Base-by-base conservation (phyloP, 2,797 vertebrate genomes). In the Crypturellus tataupa region DNA sequence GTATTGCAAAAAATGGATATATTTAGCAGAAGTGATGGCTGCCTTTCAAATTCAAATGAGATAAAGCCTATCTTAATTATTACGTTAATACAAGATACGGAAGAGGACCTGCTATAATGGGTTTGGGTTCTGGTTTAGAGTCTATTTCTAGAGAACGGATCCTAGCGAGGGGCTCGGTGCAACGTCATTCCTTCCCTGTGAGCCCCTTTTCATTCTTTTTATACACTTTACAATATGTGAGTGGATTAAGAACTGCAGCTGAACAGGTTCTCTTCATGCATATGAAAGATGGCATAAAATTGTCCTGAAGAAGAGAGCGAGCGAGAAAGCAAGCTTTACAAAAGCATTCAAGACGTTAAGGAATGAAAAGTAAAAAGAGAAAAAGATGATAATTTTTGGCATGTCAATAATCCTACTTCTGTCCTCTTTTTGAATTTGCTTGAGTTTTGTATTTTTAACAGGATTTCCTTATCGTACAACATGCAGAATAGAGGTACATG, bases 21-120 rank as follows among this genome's bases (percentile, higher is more conserved):
- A 65, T 72, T 64, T 42, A 73, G 63, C 29, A 56, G 5, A 31
- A 68, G 20, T 0, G 18, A 55, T 25, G 35, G 70, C 24, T 1
- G 0, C 51, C 59, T 63, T 72, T 58, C 46, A 65, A 1, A 17
- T 53, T 58, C 12, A 44, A 20, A 56, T 19, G 23, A 68, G 44
- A 24, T 68, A 25, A 47, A 25, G 14, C 44, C 33, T 21, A 1
- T 44, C 15, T 29, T 27, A 55, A 69, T 56, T 37, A 9, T 42
- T 18, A 23, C 31, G 1, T 15, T 59, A 29, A 37, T 51, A 51
- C 42, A 24, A 58, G 29, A 72, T 71, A 15, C 78, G 55, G 53
- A 85, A 75, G 60, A 64, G 29, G 35, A n/a, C 0, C 0, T 8
- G 21, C 13, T 8, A 11, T 47, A 7, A 5, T 19, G 40, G 7